Conservation (phyloP, 2,113 vertebrate genomes). For the Cairina moschata region DNA sequence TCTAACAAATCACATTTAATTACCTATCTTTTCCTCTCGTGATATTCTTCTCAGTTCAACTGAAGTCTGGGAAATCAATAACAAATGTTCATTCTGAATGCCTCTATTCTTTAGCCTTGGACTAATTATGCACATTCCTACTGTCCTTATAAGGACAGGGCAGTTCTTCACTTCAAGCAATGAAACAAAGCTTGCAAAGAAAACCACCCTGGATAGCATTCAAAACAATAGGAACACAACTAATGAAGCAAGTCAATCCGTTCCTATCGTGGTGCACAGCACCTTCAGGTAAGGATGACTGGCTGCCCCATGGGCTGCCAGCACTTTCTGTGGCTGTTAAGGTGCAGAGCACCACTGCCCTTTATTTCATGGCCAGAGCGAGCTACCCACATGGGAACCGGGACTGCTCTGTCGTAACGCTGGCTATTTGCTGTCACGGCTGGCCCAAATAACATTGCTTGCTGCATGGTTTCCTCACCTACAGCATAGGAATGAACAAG, state of each 20-base stretch:
- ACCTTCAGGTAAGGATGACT: neutral
- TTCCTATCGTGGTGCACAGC: neutral
- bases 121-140: slow-evolving; percentile 52
- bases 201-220: neutral
- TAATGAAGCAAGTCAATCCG: neutral
- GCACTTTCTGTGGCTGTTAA: neutral
- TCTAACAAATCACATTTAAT: slow-evolving; percentile 29
- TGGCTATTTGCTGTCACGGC: neutral
- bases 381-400: accelerated
- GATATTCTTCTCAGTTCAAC: slow-evolving; percentile 13
- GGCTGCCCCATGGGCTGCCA: neutral
- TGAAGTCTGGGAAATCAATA: slow-evolving; percentile 37
- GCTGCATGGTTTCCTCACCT: neutral
- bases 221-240: neutral
- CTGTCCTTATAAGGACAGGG: slow-evolving; percentile 12
- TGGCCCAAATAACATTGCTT: neutral
- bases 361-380: neutral
- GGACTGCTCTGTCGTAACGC: neutral
- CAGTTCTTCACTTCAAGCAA: slow-evolving; percentile 19
- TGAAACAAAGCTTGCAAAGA: neutral
- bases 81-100: slow-evolving; percentile 54
- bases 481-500: neutral
- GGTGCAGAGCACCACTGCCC: neutral
- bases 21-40: neutral
- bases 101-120: slow-evolving; percentile 36